Percentiles rank a stretch among this genome's conserved stretches.
phyloP scores from a whole-genome alignment of 2,113 vertebrate genomes.

The Neotoma lepida region DNA sequence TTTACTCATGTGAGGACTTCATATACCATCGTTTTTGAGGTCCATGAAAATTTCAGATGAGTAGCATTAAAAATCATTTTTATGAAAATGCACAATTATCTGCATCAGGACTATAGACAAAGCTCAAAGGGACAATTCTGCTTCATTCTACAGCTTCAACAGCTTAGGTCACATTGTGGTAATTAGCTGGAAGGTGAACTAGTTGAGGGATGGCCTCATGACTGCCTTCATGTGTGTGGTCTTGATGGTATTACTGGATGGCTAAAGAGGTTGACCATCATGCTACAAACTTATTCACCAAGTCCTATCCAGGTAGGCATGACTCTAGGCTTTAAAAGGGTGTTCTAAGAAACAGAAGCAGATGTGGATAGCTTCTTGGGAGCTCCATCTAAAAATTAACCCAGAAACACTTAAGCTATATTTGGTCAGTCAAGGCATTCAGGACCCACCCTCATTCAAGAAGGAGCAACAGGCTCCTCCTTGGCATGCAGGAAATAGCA shows the following conservation, averaged over 20 bases:
- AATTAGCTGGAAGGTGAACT: not conserved
- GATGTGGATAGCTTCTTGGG: not conserved
- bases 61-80: slow-evolving; percentile 17
- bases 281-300: not conserved
- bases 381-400: not conserved
- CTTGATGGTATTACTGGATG: not conserved
- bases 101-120: not conserved
- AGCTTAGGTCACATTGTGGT: not conserved
- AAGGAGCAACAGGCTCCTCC: not conserved
- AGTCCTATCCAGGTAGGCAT: not conserved
- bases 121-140: not conserved
- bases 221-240: not conserved
- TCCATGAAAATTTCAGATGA: not conserved
- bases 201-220: not conserved
- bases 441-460: not conserved
- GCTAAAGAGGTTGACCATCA: not conserved
- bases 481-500: not conserved
- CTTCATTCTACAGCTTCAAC: not conserved
- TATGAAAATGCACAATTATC: not conserved
- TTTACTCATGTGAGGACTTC: not conserved
- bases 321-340: not conserved
- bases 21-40: not conserved
- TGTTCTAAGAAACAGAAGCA: not conserved
- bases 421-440: not conserved
- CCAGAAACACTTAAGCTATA: not conserved